Evolutionary conservation across 2,113 vertebrate species (phyloP).

Genomic region (Ibidorhyncha struthersii): DNA sequence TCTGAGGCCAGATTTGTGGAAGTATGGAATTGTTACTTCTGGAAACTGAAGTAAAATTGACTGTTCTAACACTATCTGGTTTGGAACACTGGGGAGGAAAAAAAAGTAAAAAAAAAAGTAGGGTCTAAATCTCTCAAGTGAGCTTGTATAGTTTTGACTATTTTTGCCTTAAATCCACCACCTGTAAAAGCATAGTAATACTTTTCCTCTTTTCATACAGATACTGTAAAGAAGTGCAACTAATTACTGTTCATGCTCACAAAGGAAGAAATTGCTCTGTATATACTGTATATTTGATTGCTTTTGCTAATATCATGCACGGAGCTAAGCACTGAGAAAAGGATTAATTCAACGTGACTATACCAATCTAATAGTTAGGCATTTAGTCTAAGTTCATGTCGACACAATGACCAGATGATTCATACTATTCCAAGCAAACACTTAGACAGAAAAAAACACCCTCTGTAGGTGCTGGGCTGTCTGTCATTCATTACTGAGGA

Average conservation of each 20-base stretch:
- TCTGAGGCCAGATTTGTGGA: background rate
- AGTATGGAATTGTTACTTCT: background rate
- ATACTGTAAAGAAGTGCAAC: background rate
- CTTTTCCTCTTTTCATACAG: background rate
- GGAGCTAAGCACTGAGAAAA: background rate
- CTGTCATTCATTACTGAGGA: background rate
- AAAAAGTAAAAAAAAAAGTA: fast-evolving
- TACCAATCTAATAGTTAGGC: background rate
- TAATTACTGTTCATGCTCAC: background rate
- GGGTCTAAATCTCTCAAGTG: background rate
- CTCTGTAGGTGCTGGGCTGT: background rate
- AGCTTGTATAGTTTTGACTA: background rate
- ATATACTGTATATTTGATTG: background rate
- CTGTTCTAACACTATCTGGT: background rate
- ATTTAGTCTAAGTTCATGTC: background rate
- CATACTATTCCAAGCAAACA: background rate
- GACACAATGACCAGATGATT: background rate
- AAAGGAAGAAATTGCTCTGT: background rate
- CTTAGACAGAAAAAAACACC: background rate
- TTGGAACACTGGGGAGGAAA: background rate
- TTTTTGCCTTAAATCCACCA: background rate
- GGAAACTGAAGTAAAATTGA: background rate
- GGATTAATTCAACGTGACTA: background rate
- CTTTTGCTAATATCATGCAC: background rate
- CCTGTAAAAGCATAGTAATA: background rate